Percentiles rank a stretch among this genome's conserved stretches.
These are phyloP conservation scores for Andrena fulva DNA, from an alignment of 2,888 invertebrate species.

Conservation along the genomic window DNA sequence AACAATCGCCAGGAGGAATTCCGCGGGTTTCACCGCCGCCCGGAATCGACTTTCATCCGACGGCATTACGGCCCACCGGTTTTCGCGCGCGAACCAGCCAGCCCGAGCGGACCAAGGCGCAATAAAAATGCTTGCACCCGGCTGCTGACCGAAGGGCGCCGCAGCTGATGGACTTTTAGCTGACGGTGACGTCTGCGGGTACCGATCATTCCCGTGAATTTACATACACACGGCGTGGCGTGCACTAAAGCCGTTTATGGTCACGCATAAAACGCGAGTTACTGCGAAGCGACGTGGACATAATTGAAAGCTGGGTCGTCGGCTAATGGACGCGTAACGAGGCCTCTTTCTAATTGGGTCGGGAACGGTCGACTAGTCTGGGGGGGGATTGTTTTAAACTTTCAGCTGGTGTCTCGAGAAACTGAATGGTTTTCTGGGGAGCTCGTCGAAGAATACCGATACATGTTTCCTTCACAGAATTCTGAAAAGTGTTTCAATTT, in stretches of 20 bases:
- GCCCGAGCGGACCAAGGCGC: slow-evolving; percentile 26
- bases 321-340: slow-evolving; percentile 14
- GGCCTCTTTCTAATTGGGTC: slow-evolving; percentile 7
- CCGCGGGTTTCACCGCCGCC: slow-evolving; percentile 25
- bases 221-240: slow-evolving; percentile 32
- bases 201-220: slow-evolving; percentile 45
- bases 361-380: neutral
- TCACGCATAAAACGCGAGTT: slow-evolving; percentile 40
- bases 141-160: slow-evolving; percentile 45
- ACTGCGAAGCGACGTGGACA: slow-evolving; percentile 9
- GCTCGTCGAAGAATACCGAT: too few species aligned
- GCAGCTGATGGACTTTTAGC: slow-evolving; percentile 46
- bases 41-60: slow-evolving; percentile 21
- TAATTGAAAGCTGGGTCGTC: slow-evolving; percentile 18
- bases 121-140: slow-evolving; percentile 57
- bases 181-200: slow-evolving; percentile 31
- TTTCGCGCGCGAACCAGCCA: slow-evolving; percentile 19
- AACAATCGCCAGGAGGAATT: slow-evolving; percentile 33
- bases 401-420: neutral
- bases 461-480: too few species aligned
- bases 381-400: neutral
- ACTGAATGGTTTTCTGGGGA: too few species aligned
- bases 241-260: slow-evolving; percentile 34
- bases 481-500: too few species aligned
- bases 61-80: slow-evolving; percentile 38